Conservation (phyloP, 64 coral and sea anemone genomes). For the Orbicella faveolata region DNA sequence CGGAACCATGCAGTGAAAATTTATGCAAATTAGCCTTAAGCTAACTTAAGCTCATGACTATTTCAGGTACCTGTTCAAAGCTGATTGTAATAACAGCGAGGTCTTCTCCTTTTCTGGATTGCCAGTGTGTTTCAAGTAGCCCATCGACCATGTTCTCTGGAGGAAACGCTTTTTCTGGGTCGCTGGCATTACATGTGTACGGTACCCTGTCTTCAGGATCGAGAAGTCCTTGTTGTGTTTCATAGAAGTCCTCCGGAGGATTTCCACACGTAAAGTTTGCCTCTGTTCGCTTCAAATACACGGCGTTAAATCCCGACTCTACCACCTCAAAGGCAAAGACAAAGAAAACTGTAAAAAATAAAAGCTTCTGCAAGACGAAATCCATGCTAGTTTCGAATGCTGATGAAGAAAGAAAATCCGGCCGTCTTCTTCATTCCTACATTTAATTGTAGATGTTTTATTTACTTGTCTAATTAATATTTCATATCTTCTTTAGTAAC, state of each 20-base stretch:
- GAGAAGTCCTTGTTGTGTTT: constrained; percentile 64
- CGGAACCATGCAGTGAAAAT: neutral
- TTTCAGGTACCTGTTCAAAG: constrained; percentile 70
- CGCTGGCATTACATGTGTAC: constrained; percentile 61
- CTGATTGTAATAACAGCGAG: constrained; percentile 65
- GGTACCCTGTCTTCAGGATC: neutral
- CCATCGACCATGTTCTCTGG: constrained; percentile 63
- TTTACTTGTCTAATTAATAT: constrained; percentile 7
- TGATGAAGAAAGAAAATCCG: neutral
- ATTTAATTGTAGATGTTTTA: constrained; percentile 15
- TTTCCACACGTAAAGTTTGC: constrained; percentile 85
- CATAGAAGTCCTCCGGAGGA: constrained; percentile 80
- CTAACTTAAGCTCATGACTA: constrained; percentile 10
- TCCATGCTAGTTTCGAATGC: neutral
- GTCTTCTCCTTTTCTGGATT: constrained; percentile 57
- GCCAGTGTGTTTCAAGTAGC: constrained; percentile 64
- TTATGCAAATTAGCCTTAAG: neutral
- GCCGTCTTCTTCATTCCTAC: constrained; percentile 17
- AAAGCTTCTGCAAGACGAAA: neutral
- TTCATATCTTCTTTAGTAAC: neutral
- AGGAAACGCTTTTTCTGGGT: constrained; percentile 54
- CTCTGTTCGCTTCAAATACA: constrained; percentile 16
- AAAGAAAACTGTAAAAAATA: neutral
- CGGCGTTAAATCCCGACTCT: constrained; percentile 56
- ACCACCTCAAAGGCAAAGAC: neutral